Evolutionary conservation across 2,888 invertebrate genomes (phyloP).

Genomic region (Xanthia togata): DNA sequence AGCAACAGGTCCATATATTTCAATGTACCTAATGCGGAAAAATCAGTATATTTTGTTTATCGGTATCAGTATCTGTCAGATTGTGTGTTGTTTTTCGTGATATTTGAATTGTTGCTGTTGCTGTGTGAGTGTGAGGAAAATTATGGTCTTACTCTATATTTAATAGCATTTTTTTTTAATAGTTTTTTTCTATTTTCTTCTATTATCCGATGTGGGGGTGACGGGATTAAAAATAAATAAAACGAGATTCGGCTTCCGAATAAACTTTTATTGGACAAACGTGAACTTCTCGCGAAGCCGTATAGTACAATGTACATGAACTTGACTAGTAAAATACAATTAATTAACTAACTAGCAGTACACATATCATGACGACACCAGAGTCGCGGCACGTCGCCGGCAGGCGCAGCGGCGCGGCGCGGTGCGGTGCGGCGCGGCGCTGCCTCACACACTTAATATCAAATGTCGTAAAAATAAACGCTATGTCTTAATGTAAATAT

Average conservation of each 20-base stretch:
- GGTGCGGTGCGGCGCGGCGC: slow-evolving; percentile 28
- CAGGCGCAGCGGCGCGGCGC: slow-evolving; percentile 26
- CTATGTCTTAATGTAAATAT: slow-evolving; percentile 70
- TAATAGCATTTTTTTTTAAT: neutral
- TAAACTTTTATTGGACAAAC: slow-evolving; percentile 89
- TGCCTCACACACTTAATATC: slow-evolving; percentile 62
- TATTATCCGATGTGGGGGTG: neutral
- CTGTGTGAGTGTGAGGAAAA: neutral
- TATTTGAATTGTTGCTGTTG: neutral
- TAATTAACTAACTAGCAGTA: slow-evolving; percentile 79
- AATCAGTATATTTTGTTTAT: neutral
- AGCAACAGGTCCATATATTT: neutral
- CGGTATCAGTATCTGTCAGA: neutral
- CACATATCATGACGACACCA: slow-evolving; percentile 55
- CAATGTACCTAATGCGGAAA: neutral
- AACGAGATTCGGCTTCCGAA: slow-evolving; percentile 85
- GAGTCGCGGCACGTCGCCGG: slow-evolving; percentile 33
- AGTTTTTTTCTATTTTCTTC: neutral
- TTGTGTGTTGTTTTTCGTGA: neutral
- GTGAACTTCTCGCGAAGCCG: slow-evolving; percentile 80
- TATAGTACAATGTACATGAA: slow-evolving; percentile 84
- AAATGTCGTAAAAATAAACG: slow-evolving; percentile 77
- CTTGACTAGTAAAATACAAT: slow-evolving; percentile 83
- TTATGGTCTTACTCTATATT: neutral
- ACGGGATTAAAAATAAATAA: slow-evolving; percentile 65